phyloP scores from a whole-genome alignment of 2,113 vertebrate species.

The Cochlearius cochlearius region DNA sequence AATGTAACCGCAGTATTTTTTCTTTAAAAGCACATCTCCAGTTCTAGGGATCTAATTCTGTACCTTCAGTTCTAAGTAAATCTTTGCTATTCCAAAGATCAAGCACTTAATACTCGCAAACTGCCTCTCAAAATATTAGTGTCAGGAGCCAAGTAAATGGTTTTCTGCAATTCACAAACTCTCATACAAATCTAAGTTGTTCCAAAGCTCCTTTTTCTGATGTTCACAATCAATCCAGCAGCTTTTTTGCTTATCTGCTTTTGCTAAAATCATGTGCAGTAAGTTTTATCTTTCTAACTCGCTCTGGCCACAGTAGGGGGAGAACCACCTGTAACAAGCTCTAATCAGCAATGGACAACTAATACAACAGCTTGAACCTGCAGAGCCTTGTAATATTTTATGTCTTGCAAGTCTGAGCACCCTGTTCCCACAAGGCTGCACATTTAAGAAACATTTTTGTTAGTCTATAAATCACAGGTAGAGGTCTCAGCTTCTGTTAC shows the following conservation, averaged over 20 bases:
- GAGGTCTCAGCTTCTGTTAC: not conserved
- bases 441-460: not conserved
- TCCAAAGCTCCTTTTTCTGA: not conserved
- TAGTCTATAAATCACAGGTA: not conserved
- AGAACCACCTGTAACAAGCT: not conserved
- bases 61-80: not conserved
- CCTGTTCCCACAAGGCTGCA: not conserved
- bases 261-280: not conserved
- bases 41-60: not conserved
- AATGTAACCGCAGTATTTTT: not conserved
- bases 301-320: not conserved
- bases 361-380: not conserved
- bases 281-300: not conserved
- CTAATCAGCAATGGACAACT: not conserved
- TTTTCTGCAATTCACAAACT: not conserved
- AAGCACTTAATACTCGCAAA: not conserved
- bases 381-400: not conserved
- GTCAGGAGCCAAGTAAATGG: not conserved
- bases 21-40: not conserved
- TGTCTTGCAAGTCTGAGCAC: not conserved
- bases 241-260: not conserved
- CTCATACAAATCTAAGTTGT: not conserved
- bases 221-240: not conserved
- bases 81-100: not conserved
- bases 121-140: conserved; percentile 27